Conservation (phyloP, 2,113 vertebrate genomes). For the Leucopsar rothschildi region DNA sequence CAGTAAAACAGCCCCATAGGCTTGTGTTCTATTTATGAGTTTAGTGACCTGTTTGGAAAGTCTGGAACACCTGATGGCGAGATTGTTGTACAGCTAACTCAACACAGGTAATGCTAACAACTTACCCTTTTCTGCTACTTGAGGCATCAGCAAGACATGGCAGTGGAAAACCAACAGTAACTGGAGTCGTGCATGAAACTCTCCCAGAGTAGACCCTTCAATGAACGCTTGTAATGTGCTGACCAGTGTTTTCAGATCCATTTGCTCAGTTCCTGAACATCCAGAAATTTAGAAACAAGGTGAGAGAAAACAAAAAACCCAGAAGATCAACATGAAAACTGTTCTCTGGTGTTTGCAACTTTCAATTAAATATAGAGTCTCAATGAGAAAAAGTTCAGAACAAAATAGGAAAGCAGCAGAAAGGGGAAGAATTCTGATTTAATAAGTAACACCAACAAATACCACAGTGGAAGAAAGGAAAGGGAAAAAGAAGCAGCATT, state of each 20-base stretch:
- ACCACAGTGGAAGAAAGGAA: background rate
- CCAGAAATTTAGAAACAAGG: background rate
- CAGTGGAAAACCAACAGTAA: constrained; percentile 93
- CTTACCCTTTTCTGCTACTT: constrained; percentile 81
- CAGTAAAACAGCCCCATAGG: accelerated
- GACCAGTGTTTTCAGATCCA: constrained; percentile 75
- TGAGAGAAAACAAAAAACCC: background rate
- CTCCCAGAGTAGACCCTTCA: constrained; percentile 88
- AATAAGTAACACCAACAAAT: background rate
- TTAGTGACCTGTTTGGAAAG: background rate
- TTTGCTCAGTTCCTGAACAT: constrained; percentile 51
- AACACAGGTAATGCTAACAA: background rate
- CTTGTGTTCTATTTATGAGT: background rate
- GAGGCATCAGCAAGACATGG: constrained; percentile 85
- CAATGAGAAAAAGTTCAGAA: background rate
- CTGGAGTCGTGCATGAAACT: constrained; percentile 84
- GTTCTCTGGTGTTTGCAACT: background rate
- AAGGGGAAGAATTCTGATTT: background rate
- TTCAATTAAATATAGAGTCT: background rate
- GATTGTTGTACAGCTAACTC: background rate
- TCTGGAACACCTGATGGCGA: background rate
- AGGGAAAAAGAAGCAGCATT: background rate
- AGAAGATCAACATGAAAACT: background rate
- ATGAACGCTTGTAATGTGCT: constrained; percentile 89
- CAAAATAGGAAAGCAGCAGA: background rate